These are phyloP conservation scores for Pheosia tremula DNA, from an alignment of 2,888 invertebrate genomes.

Conservation along the genomic window DNA sequence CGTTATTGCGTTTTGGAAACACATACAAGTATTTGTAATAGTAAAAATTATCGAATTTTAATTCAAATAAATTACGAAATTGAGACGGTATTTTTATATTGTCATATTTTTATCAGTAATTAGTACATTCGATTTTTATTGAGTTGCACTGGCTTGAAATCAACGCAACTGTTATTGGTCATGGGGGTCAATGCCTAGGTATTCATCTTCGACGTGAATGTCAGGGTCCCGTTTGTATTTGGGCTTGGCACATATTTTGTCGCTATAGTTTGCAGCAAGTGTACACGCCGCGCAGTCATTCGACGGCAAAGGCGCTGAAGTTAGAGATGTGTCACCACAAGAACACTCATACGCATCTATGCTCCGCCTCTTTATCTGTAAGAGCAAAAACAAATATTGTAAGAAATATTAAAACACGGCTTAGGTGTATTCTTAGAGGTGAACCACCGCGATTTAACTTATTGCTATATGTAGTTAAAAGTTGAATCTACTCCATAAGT, in stretches of 20 bases:
- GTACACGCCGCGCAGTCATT: constrained; percentile 15
- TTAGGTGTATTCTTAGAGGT: too few species aligned
- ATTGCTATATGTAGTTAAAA: too few species aligned
- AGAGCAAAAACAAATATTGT: neutral
- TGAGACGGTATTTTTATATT: neutral
- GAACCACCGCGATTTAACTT: too few species aligned
- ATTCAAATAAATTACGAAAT: constrained; percentile 1
- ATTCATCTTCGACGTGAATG: constrained; percentile 39
- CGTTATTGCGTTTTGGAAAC: neutral
- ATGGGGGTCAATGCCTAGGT: constrained; percentile 23
- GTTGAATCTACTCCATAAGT: too few species aligned
- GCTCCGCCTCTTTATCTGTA: constrained; percentile 29
- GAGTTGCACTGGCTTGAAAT: neutral
- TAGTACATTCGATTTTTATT: neutral
- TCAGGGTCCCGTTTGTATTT: constrained; percentile 65
- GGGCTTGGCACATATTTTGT: constrained; percentile 28
- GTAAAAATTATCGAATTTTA: neutral
- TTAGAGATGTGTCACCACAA: constrained; percentile 14
- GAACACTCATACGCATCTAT: constrained; percentile 7
- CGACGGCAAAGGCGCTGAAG: constrained; percentile 8
- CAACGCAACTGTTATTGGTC: constrained; percentile 8
- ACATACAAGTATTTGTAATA: neutral
- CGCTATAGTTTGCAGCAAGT: constrained; percentile 9
- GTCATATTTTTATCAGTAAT: neutral
- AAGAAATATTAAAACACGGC: neutral